Base-by-base conservation (phyloP, 2,797 vertebrate species). In the Coilia nasus region DNA sequence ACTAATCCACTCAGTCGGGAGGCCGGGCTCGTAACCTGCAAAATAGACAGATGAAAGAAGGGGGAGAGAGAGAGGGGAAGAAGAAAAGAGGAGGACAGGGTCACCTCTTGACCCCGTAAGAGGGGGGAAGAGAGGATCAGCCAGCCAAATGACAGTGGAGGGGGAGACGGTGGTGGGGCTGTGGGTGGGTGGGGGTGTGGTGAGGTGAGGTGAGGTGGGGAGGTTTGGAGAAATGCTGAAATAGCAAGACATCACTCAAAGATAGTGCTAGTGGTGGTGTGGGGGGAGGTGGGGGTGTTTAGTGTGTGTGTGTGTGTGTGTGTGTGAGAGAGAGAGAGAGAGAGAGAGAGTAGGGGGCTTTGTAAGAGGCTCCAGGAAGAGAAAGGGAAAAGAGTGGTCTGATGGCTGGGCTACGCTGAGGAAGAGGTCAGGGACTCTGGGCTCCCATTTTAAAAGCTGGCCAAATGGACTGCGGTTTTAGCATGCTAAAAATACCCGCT, bases 1-100 rank as follows among this genome's bases (percentile, higher is more conserved):
- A 87, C 87, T 93, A 94, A 94, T 93, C 92, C 92, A 90, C 88
- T 88, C 88, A 90, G 91, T 93, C 93, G 92, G 90, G 92, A 90
- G 90, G 87, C 88, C 91, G 78, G 87, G 87, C 91, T 92, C 90
- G 93, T 93, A 93, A 92, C 92, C 92, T 93, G 88, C 89, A 85
- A 85, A 89, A 92, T 81, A 88, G 88, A 90, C 85, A 87, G 89
- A 87, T 89, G 89, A 89, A 87, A 89, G 85, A 82, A 44, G 54
- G 35, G 59, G 84, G 62, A 54, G 25, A 75, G 56, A 82, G 10
- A 28, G 35, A 56, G 80, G 19, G 41, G 60, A n/a, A 64, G 25
- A 19, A 0, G 64, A 35, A 71, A 35, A 71, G 92, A 92, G 64
- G 84, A 90, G 87, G 59, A 25, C 78, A 46, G 88, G 85, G 83